Evolutionary conservation across 2,113 vertebrate genomes (phyloP).

Genomic region (Equus quagga): DNA sequence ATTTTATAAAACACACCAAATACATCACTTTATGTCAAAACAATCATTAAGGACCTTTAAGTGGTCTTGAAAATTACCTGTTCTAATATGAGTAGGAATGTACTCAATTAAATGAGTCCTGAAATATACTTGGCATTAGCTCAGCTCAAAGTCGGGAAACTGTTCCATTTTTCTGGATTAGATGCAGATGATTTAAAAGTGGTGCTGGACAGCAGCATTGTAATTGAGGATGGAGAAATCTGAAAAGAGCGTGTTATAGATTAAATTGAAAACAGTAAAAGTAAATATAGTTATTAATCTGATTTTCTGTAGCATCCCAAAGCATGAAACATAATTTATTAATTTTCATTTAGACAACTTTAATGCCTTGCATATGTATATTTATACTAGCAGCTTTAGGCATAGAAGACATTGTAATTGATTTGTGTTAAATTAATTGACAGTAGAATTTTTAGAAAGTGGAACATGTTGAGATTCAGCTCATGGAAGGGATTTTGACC

Average conservation of each 20-base stretch:
- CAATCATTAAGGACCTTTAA: neutral
- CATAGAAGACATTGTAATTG: neutral
- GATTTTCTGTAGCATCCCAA: conserved; percentile 2
- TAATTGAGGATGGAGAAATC: neutral
- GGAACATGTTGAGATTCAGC: neutral
- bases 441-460: neutral
- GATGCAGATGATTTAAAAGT: conserved; percentile 24
- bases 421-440: neutral
- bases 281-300: neutral
- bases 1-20: conserved; percentile 51
- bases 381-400: neutral
- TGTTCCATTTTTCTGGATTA: conserved; percentile 42
- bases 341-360: conserved; percentile 30
- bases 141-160: conserved; percentile 32
- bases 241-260: neutral
- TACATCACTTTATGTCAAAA: conserved; percentile 40
- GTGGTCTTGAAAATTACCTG: conserved; percentile 50
- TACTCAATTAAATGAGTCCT: neutral
- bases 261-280: conserved; percentile 21
- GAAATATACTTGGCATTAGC: conserved; percentile 16
- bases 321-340: neutral
- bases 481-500: neutral
- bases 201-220: conserved; percentile 34
- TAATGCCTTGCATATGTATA: neutral
- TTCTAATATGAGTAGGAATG: neutral